Conservation (phyloP, 2,888 invertebrate genomes). For the Idaea biselata region DNA sequence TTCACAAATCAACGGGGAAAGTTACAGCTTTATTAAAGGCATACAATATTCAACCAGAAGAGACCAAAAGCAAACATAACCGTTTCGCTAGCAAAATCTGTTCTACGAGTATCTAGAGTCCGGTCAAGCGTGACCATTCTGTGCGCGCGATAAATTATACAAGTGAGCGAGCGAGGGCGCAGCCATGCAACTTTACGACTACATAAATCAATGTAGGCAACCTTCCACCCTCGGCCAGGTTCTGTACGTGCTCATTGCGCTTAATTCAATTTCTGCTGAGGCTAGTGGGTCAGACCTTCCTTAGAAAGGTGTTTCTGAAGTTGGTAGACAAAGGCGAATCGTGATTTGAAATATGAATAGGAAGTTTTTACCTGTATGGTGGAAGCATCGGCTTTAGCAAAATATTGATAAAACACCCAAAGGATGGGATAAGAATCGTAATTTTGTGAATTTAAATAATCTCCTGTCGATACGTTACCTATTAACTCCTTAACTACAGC, state of each 20-base stretch:
- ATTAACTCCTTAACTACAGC: too few species aligned
- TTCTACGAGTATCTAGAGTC: constrained; percentile 49
- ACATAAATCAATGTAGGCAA: constrained; percentile 68
- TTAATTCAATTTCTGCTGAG: not conserved
- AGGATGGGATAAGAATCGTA: too few species aligned
- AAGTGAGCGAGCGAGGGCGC: constrained; percentile 74
- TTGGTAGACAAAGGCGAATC: not conserved
- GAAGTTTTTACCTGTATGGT: too few species aligned
- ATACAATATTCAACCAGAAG: not conserved
- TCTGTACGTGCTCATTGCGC: not conserved
- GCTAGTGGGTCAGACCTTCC: not conserved
- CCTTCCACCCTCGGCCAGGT: constrained; percentile 43
- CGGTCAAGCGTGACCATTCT: constrained; percentile 60
- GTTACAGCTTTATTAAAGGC: not conserved
- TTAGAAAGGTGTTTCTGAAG: not conserved
- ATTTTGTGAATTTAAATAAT: too few species aligned
- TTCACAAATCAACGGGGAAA: not conserved
- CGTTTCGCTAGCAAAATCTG: not conserved
- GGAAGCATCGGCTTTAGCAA: too few species aligned
- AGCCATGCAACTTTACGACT: constrained; percentile 71
- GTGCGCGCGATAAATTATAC: constrained; percentile 68
- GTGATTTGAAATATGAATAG: not conserved
- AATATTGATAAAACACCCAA: too few species aligned
- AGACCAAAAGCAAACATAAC: not conserved
- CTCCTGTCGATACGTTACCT: too few species aligned